Evolutionary conservation across 2,797 vertebrate genomes (phyloP), one percentile per base, ranked within the genome.

Genomic region (Bradypus variegatus): DNA sequence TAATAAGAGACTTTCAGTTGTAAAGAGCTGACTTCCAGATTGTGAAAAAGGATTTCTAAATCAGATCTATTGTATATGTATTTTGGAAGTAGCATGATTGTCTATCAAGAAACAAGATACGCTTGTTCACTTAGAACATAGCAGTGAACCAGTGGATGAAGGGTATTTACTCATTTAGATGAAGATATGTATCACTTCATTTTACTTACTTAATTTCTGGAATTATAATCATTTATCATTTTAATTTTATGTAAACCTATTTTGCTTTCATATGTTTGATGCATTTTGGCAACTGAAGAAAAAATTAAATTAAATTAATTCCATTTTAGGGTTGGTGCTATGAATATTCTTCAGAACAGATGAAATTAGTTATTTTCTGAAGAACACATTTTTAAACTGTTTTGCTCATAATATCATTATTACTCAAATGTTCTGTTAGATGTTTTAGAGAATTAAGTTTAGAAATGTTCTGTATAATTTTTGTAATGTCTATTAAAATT

Each of bases 331-430:
- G 1, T 76, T 91, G 80, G 67, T 87, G 92, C 15, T 78, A 27
- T 85, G 77, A 93, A 60, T 91, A 92, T 94, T 94, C 75, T 95
- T 96, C 33, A 89, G 89, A 94, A 38, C 90, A 55, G 55, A 94
- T 86, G 76, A 76, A 93, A 33, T 94, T 92, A 89, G 87, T 93
- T 93, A 92, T 95, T 96, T 94, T 94, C 38, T 76, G 88, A 92
- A 93, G 84, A 94, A 65, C 38, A 50, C 73, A 8, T 33, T 80
- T 96, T 95, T 77, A 88, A 86, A 91, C 94, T 18, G 79, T 95
- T 69, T 88, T 89, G 38, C 27, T 85, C 15, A 25, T 41, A 62
- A 64, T 94, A 84, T 33, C 81, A 89, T 45, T 36, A 62, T 76
- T 86, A 55, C 62, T 72, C 19, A 94, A 73, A 62, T 6, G 8